Evolutionary conservation across 2,797 vertebrate genomes (phyloP).

Genomic region (Arremon aurantiirostris): DNA sequence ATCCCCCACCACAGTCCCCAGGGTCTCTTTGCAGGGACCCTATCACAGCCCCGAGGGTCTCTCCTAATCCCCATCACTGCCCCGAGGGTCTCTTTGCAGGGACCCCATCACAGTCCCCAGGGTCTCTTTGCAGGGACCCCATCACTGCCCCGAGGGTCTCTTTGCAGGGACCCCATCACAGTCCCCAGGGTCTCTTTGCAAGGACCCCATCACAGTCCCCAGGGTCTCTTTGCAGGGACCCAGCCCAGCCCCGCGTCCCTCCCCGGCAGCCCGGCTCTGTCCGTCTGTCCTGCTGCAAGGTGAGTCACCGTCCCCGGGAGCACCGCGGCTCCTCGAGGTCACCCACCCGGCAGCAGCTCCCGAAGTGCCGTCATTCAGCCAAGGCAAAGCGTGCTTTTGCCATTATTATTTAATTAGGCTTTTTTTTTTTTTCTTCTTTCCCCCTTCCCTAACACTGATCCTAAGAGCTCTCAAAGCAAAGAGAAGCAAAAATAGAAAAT

Average conservation of each 20-base stretch:
- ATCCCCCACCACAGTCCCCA: neutral
- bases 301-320: neutral
- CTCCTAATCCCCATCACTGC: neutral
- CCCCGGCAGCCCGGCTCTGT: neutral
- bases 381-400: neutral
- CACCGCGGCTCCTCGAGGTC: slow-evolving; percentile 9
- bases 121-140: neutral
- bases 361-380: neutral
- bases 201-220: accelerated
- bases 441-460: neutral
- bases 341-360: slow-evolving; percentile 40
- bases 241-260: neutral
- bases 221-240: no score
- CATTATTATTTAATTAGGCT: slow-evolving; percentile 16
- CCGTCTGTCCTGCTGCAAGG: slow-evolving; percentile 49
- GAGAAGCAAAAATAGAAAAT: neutral
- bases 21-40: neutral
- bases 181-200: no score
- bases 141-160: neutral
- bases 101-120: neutral
- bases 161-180: neutral
- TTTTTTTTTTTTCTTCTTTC: no score
- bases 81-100: no score
- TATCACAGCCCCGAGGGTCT: neutral
- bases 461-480: slow-evolving; percentile 5